Percentiles rank a stretch among this genome's conserved stretches.
Evolutionary conservation across 2,888 invertebrate genomes (phyloP).

Genomic region (Pandemis heparana): DNA sequence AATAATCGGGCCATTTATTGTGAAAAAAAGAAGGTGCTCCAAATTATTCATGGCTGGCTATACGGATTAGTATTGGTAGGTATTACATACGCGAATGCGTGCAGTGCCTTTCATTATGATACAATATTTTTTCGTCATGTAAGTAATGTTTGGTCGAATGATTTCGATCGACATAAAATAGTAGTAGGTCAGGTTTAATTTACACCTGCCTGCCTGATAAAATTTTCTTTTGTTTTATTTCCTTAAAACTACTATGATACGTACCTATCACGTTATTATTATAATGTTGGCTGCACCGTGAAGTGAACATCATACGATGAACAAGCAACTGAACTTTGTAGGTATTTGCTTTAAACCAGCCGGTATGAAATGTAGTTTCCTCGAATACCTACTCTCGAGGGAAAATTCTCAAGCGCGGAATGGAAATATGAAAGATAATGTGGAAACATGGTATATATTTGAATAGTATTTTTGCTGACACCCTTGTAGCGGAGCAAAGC

Average conservation of each 20-base stretch:
- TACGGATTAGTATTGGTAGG: too few species aligned
- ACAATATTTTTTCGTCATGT: too few species aligned
- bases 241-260: not conserved
- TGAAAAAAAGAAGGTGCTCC: too few species aligned
- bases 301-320: constrained; percentile 7
- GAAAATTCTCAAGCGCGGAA: constrained; percentile 13
- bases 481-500: not conserved
- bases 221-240: too few species aligned
- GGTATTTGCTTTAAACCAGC: constrained; percentile 14
- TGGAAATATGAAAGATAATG: constrained; percentile 9
- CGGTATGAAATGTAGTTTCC: constrained; percentile 26
- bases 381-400: constrained; percentile 16
- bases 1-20: too few species aligned
- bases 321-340: constrained; percentile 4
- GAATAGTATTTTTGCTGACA: constrained; percentile 4
- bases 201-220: too few species aligned
- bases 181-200: too few species aligned
- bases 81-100: too few species aligned
- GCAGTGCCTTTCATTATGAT: too few species aligned
- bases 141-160: too few species aligned
- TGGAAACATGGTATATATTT: constrained; percentile 5
- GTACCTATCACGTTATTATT: not conserved
- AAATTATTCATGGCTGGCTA: too few species aligned
- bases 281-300: not conserved
- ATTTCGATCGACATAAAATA: too few species aligned